Evolutionary conservation across 2,888 invertebrate genomes (phyloP).

Genomic region (Julus scanicus): DNA sequence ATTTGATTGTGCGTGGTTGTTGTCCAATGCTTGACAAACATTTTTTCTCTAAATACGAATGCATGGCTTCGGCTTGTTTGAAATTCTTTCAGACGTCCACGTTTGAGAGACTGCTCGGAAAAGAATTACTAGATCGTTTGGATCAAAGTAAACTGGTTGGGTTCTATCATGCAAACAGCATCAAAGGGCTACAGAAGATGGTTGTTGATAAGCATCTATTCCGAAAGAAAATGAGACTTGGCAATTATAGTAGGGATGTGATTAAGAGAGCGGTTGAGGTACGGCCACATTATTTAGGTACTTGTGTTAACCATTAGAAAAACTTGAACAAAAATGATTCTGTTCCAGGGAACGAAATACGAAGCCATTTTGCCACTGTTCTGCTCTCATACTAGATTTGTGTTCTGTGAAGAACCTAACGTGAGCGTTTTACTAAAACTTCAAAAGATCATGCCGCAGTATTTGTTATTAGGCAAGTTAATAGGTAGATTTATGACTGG

Average conservation of each 20-base stretch:
- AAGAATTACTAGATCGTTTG: constrained; percentile 36
- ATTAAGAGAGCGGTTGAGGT: background rate
- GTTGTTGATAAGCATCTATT: background rate
- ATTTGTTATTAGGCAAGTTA: constrained; percentile 75
- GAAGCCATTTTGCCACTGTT: constrained; percentile 76
- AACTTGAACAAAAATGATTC: constrained; percentile 66
- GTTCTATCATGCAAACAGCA: constrained; percentile 53
- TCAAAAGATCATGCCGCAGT: constrained; percentile 77
- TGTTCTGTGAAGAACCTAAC: constrained; percentile 78
- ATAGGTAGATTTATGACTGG: background rate
- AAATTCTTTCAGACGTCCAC: constrained; percentile 23
- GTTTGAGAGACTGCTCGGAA: constrained; percentile 42
- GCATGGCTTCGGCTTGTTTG: background rate
- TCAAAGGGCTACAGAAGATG: background rate
- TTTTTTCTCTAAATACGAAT: too few species aligned
- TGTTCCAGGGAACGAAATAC: constrained; percentile 76
- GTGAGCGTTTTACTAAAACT: constrained; percentile 74
- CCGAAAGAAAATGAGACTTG: constrained; percentile 26
- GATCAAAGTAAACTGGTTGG: constrained; percentile 48
- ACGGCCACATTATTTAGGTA: background rate
- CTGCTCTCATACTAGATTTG: constrained; percentile 73
- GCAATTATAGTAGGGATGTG: constrained; percentile 23
- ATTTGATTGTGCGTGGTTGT: too few species aligned
- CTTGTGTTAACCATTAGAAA: background rate
- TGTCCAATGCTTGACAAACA: too few species aligned